These are phyloP conservation scores for Drosophila trapezifrons DNA, from an alignment of 1,140 invertebrate genomes.

Conservation along the genomic window DNA sequence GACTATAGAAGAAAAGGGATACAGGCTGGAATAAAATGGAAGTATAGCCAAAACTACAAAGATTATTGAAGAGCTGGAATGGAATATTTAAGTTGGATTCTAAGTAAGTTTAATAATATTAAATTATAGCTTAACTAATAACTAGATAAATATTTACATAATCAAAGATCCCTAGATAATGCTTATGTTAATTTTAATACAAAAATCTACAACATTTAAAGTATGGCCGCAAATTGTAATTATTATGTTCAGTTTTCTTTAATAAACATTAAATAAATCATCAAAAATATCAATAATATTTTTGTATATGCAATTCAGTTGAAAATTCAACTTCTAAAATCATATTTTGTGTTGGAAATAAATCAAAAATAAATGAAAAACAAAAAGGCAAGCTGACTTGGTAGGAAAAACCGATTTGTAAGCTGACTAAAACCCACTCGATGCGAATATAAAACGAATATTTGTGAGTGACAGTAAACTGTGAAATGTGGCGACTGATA, in stretches of 20 bases:
- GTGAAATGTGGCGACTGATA: conserved; percentile 5
- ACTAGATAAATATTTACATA: neutral
- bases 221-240: no score
- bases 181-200: no score
- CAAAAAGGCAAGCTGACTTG: neutral
- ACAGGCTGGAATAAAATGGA: neutral
- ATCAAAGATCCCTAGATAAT: no score
- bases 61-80: no score
- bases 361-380: neutral
- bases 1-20: neutral
- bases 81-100: no score
- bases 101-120: neutral
- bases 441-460: neutral
- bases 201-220: no score
- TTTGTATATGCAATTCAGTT: no score
- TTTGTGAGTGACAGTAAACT: neutral
- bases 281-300: no score
- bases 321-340: no score
- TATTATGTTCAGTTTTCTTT: no score
- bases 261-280: no score
- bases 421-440: neutral
- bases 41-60: neutral
- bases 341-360: neutral
- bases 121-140: neutral
- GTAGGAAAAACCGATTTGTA: no score